phyloP scores from a whole-genome alignment of 2,113 vertebrate species.

The Stomatorhinus ivindoensis region DNA sequence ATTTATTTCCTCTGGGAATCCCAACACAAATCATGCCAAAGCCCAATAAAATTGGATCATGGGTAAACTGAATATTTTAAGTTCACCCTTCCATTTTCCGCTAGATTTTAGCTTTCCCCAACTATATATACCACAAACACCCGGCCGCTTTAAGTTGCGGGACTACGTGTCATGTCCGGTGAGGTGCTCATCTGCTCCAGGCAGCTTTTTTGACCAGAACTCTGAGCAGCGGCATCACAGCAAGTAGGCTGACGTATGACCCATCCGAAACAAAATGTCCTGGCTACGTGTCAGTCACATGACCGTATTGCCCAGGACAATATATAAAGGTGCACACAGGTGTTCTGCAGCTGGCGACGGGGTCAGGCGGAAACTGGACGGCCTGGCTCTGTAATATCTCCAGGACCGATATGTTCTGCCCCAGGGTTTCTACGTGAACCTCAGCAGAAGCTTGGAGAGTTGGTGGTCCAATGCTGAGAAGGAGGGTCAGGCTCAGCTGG shows the following conservation, averaged over 20 bases:
- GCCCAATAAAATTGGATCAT: slow-evolving; percentile 82
- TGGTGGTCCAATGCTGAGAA: neutral
- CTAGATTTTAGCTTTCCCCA: slow-evolving; percentile 17
- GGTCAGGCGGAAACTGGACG: neutral
- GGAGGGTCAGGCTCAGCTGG: neutral
- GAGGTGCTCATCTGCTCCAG: neutral
- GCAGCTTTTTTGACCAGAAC: neutral
- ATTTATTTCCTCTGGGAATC: slow-evolving; percentile 76
- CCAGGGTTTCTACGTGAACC: neutral
- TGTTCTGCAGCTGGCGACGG: neutral
- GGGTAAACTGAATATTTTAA: slow-evolving; percentile 62
- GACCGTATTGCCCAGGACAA: neutral
- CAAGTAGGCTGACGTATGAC: neutral
- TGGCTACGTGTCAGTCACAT: neutral
- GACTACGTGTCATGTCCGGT: too few species aligned
- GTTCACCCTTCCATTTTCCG: slow-evolving; percentile 50
- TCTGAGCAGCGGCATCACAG: neutral
- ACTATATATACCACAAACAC: neutral
- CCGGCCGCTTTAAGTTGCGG: neutral
- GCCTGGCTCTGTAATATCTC: neutral
- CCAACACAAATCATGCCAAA: slow-evolving; percentile 78
- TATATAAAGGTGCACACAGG: neutral
- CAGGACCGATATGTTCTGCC: neutral
- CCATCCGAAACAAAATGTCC: neutral
- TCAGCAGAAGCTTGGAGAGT: neutral